These are phyloP conservation scores for Nesidiocoris tenuis DNA, from an alignment of 2,888 invertebrate species.

Conservation along the genomic window DNA sequence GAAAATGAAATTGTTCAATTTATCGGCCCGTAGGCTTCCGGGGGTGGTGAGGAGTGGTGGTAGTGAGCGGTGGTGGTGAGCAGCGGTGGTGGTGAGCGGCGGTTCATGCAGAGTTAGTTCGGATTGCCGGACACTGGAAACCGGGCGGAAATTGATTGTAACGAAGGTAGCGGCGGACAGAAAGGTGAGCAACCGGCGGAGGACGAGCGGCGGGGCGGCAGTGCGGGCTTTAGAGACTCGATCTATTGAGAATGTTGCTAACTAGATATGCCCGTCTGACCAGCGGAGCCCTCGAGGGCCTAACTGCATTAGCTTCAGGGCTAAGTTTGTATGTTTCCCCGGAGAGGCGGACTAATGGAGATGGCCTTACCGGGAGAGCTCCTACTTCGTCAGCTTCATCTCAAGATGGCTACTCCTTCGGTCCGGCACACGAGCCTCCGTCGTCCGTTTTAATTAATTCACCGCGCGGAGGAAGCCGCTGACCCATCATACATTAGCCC, in stretches of 20 bases:
- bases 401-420: slow-evolving; percentile 40
- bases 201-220: neutral
- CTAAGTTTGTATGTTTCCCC: slow-evolving; percentile 42
- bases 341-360: slow-evolving; percentile 40
- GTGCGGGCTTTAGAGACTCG: slow-evolving; percentile 7
- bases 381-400: neutral
- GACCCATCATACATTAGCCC: slow-evolving; percentile 42
- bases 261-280: slow-evolving; percentile 40
- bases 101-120: neutral
- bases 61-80: no score
- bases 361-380: neutral
- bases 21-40: neutral
- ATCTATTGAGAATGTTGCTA: slow-evolving; percentile 43
- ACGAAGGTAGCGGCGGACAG: slow-evolving; percentile 18
- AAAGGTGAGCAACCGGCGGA: slow-evolving; percentile 1
- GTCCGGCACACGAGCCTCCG: neutral
- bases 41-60: no score
- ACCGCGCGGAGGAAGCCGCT: slow-evolving; percentile 23
- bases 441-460: slow-evolving; percentile 40
- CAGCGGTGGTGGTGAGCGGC: no score
- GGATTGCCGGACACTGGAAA: neutral
- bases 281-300: slow-evolving; percentile 32
- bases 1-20: neutral
- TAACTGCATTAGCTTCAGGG: slow-evolving; percentile 36
- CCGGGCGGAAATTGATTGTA: slow-evolving; percentile 13